phyloP scores from a whole-genome alignment of 2,797 vertebrate genomes.

The Rhincodon typus region DNA sequence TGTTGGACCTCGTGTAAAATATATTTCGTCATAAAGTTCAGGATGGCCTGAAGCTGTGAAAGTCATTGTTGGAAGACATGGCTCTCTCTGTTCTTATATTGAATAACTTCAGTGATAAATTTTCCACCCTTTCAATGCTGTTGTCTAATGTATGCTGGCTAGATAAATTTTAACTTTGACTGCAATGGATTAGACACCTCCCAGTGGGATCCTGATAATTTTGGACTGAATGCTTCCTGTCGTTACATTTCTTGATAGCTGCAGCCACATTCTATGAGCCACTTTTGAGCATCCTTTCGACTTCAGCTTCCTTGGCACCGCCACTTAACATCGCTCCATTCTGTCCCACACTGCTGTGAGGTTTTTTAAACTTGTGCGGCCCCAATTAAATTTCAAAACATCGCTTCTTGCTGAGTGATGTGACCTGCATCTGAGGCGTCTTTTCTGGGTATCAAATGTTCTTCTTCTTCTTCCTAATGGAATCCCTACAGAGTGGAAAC shows the following conservation, averaged over 20 bases:
- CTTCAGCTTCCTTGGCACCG: background rate
- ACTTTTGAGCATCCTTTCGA: background rate
- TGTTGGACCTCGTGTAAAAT: background rate
- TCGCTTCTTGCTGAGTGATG: background rate
- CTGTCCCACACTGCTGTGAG: background rate
- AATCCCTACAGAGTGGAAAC: too few species aligned
- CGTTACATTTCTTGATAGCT: background rate
- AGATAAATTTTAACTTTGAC: background rate
- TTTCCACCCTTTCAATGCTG: background rate
- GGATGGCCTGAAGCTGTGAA: background rate
- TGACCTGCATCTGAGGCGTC: background rate
- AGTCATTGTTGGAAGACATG: background rate
- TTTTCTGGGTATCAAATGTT: background rate
- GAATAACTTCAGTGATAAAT: too few species aligned
- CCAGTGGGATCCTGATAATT: constrained; percentile 4
- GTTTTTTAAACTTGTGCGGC: background rate
- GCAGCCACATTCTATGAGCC: background rate
- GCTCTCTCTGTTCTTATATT: background rate
- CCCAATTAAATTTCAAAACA: background rate
- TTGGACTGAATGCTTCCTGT: background rate
- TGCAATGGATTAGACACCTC: background rate
- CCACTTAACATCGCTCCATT: background rate
- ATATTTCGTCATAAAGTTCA: background rate
- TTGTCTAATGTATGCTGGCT: background rate
- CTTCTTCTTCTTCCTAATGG: background rate